phyloP scores from a whole-genome alignment of 2,113 vertebrate genomes.

The Chascanopsetta lugubris region DNA sequence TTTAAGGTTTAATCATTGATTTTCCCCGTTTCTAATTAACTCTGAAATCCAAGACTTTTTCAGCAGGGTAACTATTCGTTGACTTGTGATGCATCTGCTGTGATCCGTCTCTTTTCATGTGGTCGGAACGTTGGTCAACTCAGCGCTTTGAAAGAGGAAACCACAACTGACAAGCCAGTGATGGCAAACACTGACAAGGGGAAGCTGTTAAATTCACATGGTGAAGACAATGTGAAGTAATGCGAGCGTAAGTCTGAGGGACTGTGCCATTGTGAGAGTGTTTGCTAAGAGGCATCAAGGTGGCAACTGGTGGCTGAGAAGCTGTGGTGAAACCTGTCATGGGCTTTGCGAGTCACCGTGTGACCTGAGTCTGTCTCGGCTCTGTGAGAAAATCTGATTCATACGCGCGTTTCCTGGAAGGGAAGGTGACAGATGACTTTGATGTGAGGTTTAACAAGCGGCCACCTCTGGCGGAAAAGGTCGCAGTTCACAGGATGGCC shows the following conservation, averaged over 20 bases:
- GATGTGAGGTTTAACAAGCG: too few relatives aligned
- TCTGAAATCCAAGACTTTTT: too few relatives aligned
- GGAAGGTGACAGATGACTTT: background rate
- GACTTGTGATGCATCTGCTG: background rate
- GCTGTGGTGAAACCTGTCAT: slow-evolving; percentile 13
- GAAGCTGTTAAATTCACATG: background rate
- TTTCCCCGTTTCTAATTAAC: too few relatives aligned
- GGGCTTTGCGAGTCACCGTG: background rate
- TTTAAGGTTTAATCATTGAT: too few relatives aligned
- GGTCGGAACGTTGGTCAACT: background rate
- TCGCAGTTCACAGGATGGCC: too few relatives aligned
- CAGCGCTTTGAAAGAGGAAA: background rate
- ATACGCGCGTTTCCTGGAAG: slow-evolving; percentile 26
- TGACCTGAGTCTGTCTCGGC: slow-evolving; percentile 40
- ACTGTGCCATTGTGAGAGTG: background rate
- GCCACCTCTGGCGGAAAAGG: too few relatives aligned
- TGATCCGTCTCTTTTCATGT: background rate
- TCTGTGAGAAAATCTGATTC: slow-evolving; percentile 18
- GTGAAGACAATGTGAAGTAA: too few relatives aligned
- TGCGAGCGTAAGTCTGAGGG: background rate
- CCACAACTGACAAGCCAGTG: background rate
- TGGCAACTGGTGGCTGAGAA: background rate
- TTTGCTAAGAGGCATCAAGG: background rate
- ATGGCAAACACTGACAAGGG: background rate
- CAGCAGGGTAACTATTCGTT: too few relatives aligned